A percentile compares a stretch with the other conserved stretches of the same genome.
Conservation (phyloP, 2,113 vertebrate species). For the Procavia capensis region DNA sequence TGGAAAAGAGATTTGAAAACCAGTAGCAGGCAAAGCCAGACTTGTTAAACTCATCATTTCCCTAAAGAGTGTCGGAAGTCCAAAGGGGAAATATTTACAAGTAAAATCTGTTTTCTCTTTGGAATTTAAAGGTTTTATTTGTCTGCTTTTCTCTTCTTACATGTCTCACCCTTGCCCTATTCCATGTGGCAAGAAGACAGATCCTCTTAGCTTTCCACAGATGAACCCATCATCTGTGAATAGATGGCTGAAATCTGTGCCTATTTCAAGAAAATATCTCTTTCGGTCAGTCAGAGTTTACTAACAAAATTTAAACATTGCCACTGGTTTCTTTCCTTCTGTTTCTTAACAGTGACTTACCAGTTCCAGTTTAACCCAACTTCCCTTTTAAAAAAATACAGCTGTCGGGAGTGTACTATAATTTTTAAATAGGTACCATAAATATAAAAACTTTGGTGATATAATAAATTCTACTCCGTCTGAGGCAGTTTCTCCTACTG, state of each 20-base stretch:
- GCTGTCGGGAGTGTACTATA: neutral
- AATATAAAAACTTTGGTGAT: neutral
- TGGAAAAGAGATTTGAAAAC: constrained; percentile 75
- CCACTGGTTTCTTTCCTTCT: neutral
- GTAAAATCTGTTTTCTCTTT: constrained; percentile 71
- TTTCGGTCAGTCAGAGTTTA: neutral
- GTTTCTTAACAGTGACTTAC: neutral
- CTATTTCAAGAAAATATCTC: neutral
- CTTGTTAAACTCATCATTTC: constrained; percentile 68
- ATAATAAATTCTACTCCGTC: neutral
- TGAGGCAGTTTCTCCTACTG: neutral
- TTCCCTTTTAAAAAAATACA: neutral
- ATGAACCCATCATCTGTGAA: neutral
- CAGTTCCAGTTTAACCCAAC: neutral
- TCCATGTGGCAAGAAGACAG: constrained; percentile 22
- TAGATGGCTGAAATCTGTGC: neutral
- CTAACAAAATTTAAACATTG: neutral
- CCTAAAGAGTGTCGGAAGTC: constrained; percentile 43
- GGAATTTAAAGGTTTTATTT: constrained; percentile 77
- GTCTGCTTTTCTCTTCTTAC: constrained; percentile 68
- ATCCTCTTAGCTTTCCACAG: neutral
- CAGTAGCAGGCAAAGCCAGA: neutral
- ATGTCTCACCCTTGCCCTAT: constrained; percentile 11
- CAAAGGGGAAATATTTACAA: constrained; percentile 64
- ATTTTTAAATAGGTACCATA: neutral